Percentiles rank a stretch among this genome's conserved stretches.
Evolutionary conservation across 2,797 vertebrate species (phyloP).

Genomic region (Cephalopachus bancanus): DNA sequence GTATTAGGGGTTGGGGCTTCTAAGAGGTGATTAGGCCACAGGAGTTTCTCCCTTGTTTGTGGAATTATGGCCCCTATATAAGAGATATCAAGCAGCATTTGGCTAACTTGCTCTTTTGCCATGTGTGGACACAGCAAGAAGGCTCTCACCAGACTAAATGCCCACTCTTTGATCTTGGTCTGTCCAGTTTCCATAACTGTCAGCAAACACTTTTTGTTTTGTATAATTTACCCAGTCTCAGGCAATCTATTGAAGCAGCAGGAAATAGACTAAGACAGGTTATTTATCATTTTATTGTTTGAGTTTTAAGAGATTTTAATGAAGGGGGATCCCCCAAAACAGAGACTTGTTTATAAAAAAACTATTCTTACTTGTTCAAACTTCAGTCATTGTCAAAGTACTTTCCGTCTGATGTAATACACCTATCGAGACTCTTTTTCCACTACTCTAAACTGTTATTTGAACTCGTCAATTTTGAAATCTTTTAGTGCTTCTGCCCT

Average conservation of each 20-base stretch:
- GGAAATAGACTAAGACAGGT: background rate
- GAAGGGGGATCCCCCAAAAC: too few relatives aligned
- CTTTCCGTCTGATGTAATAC: too few relatives aligned
- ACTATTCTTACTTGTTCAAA: too few relatives aligned
- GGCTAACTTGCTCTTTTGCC: background rate
- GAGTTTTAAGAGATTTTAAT: background rate
- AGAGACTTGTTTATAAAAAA: too few relatives aligned
- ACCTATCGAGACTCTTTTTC: too few relatives aligned
- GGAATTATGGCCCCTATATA: background rate
- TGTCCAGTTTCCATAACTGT: background rate
- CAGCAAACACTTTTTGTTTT: background rate
- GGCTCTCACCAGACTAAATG: background rate
- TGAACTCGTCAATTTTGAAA: too few relatives aligned
- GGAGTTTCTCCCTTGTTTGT: background rate
- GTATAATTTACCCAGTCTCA: background rate
- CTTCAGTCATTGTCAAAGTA: too few relatives aligned
- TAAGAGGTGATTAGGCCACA: background rate
- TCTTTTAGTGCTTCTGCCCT: too few relatives aligned
- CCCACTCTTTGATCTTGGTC: background rate
- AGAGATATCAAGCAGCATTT: background rate
- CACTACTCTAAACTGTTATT: too few relatives aligned
- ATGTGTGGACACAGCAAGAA: background rate
- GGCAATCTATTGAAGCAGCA: background rate
- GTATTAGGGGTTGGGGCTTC: background rate
- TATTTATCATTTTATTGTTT: constrained; percentile 35